Evolutionary conservation across 2,113 vertebrate genomes (phyloP), one percentile per base, ranked within the genome.

Genomic region (Chaetorhynchus papuensis): DNA sequence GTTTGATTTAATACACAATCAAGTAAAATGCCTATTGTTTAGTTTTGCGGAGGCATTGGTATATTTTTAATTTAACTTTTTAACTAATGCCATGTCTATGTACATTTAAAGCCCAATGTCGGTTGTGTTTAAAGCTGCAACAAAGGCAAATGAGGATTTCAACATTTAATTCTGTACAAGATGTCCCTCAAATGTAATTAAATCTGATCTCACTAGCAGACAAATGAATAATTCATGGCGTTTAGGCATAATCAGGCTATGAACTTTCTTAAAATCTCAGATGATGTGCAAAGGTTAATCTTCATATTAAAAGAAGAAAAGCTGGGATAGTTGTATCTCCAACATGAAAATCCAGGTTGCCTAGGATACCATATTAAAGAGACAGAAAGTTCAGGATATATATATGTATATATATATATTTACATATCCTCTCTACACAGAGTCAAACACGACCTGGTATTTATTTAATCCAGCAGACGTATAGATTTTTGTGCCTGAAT

Each of bases 211-310:
- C 53, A 96, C 57, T 96, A 95, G 94, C 69, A 93, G 93, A 81
- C 56, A 33, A 82, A 97, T 97, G 74, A 97, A 97, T 98, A 96
- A 98, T 98, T 97, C 91, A 97, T 94, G 18, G 37, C 3, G 5
- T 94, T 96, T 84, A 90, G 85, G 91, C 86, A 91, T 97, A 96
- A 97, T 97, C 92, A 96, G 92, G 91, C 93, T 95, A 80, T 31
- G 85, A 81, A 89, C 76, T 96, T 96, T 80, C 95, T 92, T 86
- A 94, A 97, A 97, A 95, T 93, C 94, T 96, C 83, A 90, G 91
- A 81, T 95, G 88, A 76, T 96, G 35, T 93, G 69, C 81, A 94
- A 93, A 97, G 95, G 93, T 97, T 98, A 95, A 87, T 88, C 80
- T 91, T 93, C 80, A 79, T 78, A 75, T 93, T 94, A 81, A 37